Evolutionary conservation across 2,797 vertebrate species (phyloP), one percentile per base, ranked within the genome.

Genomic region (Sebastes wilsoni): DNA sequence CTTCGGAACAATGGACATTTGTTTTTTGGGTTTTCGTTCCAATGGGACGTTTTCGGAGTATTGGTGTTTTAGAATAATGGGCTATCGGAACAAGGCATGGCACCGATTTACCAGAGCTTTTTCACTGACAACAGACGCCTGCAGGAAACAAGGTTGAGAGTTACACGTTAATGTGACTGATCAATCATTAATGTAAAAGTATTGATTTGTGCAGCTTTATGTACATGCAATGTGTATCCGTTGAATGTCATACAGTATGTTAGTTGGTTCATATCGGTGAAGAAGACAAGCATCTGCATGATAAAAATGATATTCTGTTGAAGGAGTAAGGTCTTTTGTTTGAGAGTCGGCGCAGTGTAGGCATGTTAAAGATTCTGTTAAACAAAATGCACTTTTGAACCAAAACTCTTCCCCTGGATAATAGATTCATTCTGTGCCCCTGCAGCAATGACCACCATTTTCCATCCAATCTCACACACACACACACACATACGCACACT

Each of bases 381-480:
- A 83, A 64, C 82, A 83, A 76, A 84, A 79, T 66, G 66, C 46
- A 66, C 70, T 60, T 52, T 72, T 58, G 61, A 75, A 66, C 30
- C 13, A 61, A 72, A 72, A 64, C 52, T 67, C 56, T 62, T 49
- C 42, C 68, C 61, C 64, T 38, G 65, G 79, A 76, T 79, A 75
- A 80, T 62, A 81, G 23, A 77, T 79, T 78, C 46, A 84, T 70
- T 77, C 59, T 83, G 54, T 49, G 12, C 5, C 77, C 72, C 85
- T 80, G 70, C 71, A 87, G 81, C 83, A 64, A 79, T 59, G 56
- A 80, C 75, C 71, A 75, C 46, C 67, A 71, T 54, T 69, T 75
- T 56, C 68, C 49, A 77, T 52, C 58, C 13, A 54, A 25, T 61
- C n/a, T 49, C 34, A 72, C 71, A 70, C 52, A 22, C 6, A 27